phyloP scores from a whole-genome alignment of 2,113 vertebrate species.

The Talpa occidentalis region DNA sequence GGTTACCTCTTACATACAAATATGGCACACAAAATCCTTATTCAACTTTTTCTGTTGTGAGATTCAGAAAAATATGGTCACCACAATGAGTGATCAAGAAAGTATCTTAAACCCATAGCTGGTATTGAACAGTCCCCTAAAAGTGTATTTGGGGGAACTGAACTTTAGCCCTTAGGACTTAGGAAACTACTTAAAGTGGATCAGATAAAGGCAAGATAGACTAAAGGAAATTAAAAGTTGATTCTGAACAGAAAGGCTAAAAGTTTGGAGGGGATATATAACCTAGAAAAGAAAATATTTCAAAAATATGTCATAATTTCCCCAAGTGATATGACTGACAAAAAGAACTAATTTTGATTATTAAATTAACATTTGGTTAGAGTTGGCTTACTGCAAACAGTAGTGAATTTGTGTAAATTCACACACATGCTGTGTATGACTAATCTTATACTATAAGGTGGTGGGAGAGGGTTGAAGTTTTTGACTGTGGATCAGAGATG shows the following conservation, averaged over 20 bases:
- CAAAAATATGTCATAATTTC: background rate
- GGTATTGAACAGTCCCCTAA: background rate
- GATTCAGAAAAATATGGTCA: background rate
- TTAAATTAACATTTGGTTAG: background rate
- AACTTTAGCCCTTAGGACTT: background rate
- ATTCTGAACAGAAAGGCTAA: background rate
- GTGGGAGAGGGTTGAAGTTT: background rate
- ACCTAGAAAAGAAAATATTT: background rate
- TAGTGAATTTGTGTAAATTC: background rate
- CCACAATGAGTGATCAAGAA: background rate
- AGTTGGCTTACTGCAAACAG: background rate
- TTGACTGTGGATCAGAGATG: background rate
- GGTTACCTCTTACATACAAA: background rate
- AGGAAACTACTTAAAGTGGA: background rate
- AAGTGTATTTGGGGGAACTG: background rate
- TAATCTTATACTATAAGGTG: background rate
- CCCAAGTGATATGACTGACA: background rate
- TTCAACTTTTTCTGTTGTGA: background rate
- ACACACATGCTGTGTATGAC: fast-evolving
- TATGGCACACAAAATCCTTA: background rate
- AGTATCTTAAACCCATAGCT: background rate
- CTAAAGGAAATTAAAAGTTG: background rate
- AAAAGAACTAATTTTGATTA: background rate
- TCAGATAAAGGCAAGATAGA: background rate
- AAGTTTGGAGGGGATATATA: background rate